Evolutionary conservation across 2,888 invertebrate species (phyloP), one percentile per base, ranked within the genome.

Genomic region (Amphipyra berbera): DNA sequence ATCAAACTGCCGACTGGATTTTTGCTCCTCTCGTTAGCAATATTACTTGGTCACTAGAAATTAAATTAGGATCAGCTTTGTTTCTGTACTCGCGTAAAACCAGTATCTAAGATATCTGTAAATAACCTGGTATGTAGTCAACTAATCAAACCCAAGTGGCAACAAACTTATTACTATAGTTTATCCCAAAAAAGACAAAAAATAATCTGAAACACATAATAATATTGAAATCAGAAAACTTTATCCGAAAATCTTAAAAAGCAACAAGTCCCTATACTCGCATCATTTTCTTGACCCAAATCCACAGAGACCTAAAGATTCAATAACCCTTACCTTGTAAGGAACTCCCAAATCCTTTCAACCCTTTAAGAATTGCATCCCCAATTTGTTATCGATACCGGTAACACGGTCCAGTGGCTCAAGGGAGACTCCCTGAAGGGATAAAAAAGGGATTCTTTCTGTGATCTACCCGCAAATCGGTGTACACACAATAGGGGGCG

Each of bases 381-480:
- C 92, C 90, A 92, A 93, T 92, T 93, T 92, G 91, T 86, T 90
- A 93, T 94, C 92, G 93, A 94, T 93, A 93, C 90, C 84, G 88
- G 86, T 85, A 88, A 89, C 88, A 84, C 84, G 87, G 90, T 88
- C 90, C 90, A 85, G 84, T 76, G 78, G 82, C 79, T 79, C 73
- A 81, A 84, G 83, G 79, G 85, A 69, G 78, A 78, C 82, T 85
- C 87, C 85, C 87, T 60, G 84, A 88, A 87, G 88, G 92, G 92
- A 92, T 93, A 91, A 92, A 91, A 91, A 90, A 90, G 90, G 88
- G 89, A 87, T 89, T 89, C 86, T 89, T 91, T 89, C 88, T 86
- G 88, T 88, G 90, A 90, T 90, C 91, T 88, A 90, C 89, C 88
- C 91, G 86, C 89, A 91, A 91, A 93, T 90, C 90, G 87, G 77